phyloP scores from a whole-genome alignment of 2,113 vertebrate species.

The Callopanchax toddi region DNA sequence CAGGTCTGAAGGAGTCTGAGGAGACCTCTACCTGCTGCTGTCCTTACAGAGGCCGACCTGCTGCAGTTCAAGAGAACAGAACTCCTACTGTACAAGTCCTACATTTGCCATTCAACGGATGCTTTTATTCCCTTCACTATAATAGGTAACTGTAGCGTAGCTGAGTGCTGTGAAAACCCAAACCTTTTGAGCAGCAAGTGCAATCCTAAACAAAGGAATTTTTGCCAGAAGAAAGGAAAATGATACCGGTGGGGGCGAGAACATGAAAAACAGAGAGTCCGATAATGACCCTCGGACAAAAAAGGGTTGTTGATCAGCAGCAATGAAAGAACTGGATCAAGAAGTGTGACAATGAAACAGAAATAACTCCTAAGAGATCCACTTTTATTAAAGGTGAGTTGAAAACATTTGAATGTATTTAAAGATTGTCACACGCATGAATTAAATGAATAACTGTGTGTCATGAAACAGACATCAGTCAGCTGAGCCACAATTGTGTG shows the following conservation, averaged over 20 bases:
- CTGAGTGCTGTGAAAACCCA: conserved; percentile 5
- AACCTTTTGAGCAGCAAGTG: conserved; percentile 13
- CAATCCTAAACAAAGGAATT: not conserved
- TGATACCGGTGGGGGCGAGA: not conserved
- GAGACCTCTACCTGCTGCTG: conserved; percentile 33
- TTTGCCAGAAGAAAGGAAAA: not conserved
- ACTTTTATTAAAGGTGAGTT: too few species aligned
- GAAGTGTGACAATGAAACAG: too few species aligned
- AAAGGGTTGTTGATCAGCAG: too few species aligned
- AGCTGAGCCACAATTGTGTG: conserved; percentile 62
- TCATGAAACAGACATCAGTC: conserved; percentile 49
- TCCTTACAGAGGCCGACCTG: conserved; percentile 20
- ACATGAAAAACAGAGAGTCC: too few species aligned
- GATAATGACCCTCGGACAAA: too few species aligned
- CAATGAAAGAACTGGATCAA: too few species aligned
- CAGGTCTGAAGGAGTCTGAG: conserved; percentile 23
- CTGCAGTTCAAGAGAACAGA: conserved; percentile 50
- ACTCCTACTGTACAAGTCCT: conserved; percentile 55
- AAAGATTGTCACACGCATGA: too few species aligned
- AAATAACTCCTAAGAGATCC: too few species aligned
- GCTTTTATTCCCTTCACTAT: conserved; percentile 34
- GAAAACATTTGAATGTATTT: too few species aligned
- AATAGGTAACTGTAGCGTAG: conserved; percentile 32
- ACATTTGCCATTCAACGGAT: conserved; percentile 24
- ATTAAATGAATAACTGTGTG: conserved; percentile 14